Percentiles rank a stretch among this genome's conserved stretches.
phyloP scores from a whole-genome alignment of 2,888 invertebrate species.

The Rhagonycha fulva region DNA sequence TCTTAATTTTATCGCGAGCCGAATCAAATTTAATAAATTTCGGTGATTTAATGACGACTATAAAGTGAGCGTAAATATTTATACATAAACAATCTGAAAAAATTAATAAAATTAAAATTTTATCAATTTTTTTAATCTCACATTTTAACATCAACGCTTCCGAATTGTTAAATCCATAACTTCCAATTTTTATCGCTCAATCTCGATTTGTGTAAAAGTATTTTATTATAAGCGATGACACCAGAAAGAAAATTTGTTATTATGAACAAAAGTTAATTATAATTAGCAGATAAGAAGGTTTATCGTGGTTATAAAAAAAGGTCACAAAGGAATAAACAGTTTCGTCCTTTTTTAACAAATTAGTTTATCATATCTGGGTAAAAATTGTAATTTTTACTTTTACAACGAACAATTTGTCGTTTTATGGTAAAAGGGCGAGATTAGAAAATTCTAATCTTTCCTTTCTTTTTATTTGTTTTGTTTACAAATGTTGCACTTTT shows the following conservation, averaged over 20 bases:
- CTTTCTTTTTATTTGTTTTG: background rate
- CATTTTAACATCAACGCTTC: background rate
- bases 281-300: conserved; percentile 27
- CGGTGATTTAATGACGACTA: conserved; percentile 7
- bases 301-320: conserved; percentile 23
- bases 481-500: background rate
- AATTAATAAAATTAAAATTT: background rate
- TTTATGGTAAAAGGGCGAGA: background rate
- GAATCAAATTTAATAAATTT: conserved; percentile 16
- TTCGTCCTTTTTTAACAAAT: conserved; percentile 14
- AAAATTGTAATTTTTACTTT: background rate
- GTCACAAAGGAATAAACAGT: conserved; percentile 23
- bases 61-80: conserved; percentile 9
- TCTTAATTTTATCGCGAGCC: background rate
- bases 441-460: background rate
- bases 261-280: conserved; percentile 27
- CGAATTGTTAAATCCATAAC: background rate
- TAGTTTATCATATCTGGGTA: conserved; percentile 3
- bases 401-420: background rate
- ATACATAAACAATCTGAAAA: background rate
- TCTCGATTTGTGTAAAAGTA: background rate
- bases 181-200: background rate
- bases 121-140: conserved; percentile 1
- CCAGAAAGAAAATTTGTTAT: conserved; percentile 8
- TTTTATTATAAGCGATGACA: conserved; percentile 2